Evolutionary conservation across 2,113 vertebrate species (phyloP), one percentile per base, ranked within the genome.

Genomic region (Bagarius yarrelli): DNA sequence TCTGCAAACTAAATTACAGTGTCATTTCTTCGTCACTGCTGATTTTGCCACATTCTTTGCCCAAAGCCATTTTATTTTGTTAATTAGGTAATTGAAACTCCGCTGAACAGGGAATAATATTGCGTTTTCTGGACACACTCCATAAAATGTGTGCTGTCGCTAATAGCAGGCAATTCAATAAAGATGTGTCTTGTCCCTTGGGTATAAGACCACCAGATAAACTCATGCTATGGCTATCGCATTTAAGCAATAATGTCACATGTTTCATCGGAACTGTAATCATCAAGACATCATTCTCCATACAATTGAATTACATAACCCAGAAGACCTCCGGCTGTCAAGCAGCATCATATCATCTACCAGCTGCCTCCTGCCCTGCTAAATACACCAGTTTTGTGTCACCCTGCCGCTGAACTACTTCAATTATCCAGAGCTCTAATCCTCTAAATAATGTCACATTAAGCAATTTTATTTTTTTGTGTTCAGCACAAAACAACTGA

Each of bases 271-370:
- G 21, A 66, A 16, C n/a, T 52, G 12, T 9, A 60, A 69, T 40
- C 25, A 53, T 27, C n/a, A 52, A 50, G 36, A 13, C 69, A 75
- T 13, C 25, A 21, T 32, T 40, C 47, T 44, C n/a, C 50, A 21
- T 74, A 82, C 83, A 87, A 69, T 84, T 86, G 78, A 90, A 90
- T 90, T 88, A 89, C 86, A 67, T 78, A 80, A 56, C 69, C 79
- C 77, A 60, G 44, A 79, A 74, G 78, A 80, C 63, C 59, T 61
- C 80, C 76, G 1, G 12, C 72, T 75, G 16, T 27, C 21, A 76
- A 2, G 16, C 14, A 61, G 23, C 34, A 76, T 27, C 23, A 21
- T 56, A 56, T 27, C 53, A 11, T 32, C 77, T 15, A 14, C 14
- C 5, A n/a, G 16, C 64, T 72, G 19, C 32, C 73, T 70, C 55